phyloP scores from a whole-genome alignment of 2,888 invertebrate genomes.

The Brachypterus glaber region DNA sequence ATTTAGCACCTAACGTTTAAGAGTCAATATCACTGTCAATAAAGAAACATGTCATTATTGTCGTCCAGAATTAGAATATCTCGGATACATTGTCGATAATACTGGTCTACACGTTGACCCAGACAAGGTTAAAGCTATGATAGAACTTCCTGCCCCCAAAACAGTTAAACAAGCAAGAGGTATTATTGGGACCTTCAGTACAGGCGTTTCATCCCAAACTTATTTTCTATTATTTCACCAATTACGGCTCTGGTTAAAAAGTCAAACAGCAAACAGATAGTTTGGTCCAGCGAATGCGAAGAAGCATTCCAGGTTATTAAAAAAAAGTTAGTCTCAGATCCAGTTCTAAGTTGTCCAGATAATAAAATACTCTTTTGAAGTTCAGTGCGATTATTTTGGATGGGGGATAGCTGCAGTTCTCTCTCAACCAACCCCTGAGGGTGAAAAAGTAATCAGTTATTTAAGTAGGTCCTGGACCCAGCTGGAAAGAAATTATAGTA shows the following conservation, averaged over 20 bases:
- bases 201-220: no score
- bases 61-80: not conserved
- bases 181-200: no score
- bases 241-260: not conserved
- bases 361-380: not conserved
- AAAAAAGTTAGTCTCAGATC: not conserved
- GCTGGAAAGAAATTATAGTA: not conserved
- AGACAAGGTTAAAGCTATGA: no score
- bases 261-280: no score
- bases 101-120: not conserved
- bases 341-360: not conserved
- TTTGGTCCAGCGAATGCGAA: not conserved
- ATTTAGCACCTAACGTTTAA: no score
- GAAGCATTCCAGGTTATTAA: not conserved
- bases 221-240: no score
- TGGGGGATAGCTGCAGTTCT: not conserved
- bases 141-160: no score
- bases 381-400: not conserved
- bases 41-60: constrained; percentile 2
- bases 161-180: no score
- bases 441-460: constrained; percentile 5
- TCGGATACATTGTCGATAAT: constrained; percentile 1
- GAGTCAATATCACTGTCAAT: constrained; percentile 1
- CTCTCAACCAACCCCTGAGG: constrained; percentile 1
- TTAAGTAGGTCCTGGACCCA: not conserved